Percentiles rank a stretch among this genome's conserved stretches.
phyloP scores from a whole-genome alignment of 2,113 vertebrate genomes.

The Callipepla californica region DNA sequence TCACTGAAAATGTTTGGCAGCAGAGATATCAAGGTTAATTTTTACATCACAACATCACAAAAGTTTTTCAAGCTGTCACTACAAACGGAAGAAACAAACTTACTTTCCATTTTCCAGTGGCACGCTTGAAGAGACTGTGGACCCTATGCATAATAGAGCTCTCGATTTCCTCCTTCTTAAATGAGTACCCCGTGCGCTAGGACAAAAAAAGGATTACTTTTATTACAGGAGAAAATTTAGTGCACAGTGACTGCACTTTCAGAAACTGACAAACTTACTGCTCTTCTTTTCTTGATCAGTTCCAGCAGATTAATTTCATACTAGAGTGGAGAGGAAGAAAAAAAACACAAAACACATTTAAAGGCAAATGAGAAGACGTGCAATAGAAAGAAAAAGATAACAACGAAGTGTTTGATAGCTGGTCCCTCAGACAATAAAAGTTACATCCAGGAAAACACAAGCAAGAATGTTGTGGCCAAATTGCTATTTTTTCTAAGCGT shows the following conservation, averaged over 20 bases:
- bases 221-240: neutral
- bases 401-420: neutral
- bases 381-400: neutral
- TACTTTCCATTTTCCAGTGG: conserved; percentile 95
- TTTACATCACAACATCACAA: neutral
- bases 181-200: conserved; percentile 89
- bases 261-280: conserved; percentile 80
- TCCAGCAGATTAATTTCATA: conserved; percentile 95
- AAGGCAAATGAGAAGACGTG: neutral
- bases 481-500: neutral
- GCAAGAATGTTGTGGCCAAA: rapidly evolving
- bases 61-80: neutral
- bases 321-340: conserved; percentile 67
- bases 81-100: neutral
- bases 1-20: too few species aligned
- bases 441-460: neutral
- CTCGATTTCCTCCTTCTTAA: conserved; percentile 97
- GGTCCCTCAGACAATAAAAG: neutral
- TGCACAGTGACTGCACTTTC: neutral
- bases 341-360: neutral
- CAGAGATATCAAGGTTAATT: neutral
- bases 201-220: neutral
- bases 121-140: conserved; percentile 87
- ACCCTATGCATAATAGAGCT: conserved; percentile 87
- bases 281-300: conserved; percentile 92